These are phyloP conservation scores for Sylvia borin DNA, from an alignment of 2,797 vertebrate species.

Conservation along the genomic window DNA sequence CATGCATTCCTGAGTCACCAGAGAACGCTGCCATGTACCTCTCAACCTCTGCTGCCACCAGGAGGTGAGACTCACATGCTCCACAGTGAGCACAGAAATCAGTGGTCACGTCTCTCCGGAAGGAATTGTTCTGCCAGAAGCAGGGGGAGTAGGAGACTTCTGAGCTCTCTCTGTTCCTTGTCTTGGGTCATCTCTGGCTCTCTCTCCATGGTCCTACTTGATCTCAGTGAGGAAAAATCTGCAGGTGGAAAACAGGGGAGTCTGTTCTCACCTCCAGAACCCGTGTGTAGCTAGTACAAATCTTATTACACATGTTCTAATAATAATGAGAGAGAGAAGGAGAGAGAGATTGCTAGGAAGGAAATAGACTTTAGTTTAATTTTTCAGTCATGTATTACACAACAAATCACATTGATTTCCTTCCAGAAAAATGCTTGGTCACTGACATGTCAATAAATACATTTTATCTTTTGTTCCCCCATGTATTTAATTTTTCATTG, in stretches of 20 bases:
- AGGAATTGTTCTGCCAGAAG: neutral
- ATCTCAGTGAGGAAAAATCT: neutral
- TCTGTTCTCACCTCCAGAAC: neutral
- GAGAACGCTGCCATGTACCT: neutral
- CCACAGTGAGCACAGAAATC: neutral
- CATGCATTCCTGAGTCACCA: neutral
- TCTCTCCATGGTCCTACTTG: neutral
- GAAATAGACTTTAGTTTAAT: neutral
- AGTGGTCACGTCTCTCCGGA: neutral
- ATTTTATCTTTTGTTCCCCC: neutral
- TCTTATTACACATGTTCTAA: neutral
- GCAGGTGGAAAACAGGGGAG: neutral
- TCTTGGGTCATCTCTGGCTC: neutral
- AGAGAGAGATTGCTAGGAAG: neutral
- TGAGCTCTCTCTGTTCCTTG: neutral
- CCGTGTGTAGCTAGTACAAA: neutral
- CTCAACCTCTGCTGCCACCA: neutral
- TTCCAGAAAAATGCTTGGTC: neutral
- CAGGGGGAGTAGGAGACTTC: neutral
- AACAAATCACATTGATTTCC: neutral
- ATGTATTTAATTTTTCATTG: neutral
- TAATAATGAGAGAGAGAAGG: neutral
- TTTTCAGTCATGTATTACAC: neutral
- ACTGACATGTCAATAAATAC: neutral
- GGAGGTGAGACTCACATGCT: neutral